Conservation (phyloP, 2,797 vertebrate species). For the Acanthurus tractus region DNA sequence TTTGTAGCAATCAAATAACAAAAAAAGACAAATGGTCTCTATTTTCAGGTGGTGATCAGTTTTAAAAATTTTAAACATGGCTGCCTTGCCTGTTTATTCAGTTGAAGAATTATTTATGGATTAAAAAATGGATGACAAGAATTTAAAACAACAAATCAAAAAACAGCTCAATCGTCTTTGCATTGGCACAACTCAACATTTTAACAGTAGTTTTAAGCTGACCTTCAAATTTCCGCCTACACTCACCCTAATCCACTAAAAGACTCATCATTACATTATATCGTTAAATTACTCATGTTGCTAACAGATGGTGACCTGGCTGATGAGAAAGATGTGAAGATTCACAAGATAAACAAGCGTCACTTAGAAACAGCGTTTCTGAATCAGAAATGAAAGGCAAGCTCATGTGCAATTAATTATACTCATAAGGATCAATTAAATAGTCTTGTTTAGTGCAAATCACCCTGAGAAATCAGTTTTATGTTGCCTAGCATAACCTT, state of each 20-base stretch:
- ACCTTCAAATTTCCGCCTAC: not conserved
- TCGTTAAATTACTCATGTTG: not conserved
- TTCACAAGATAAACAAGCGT: not conserved
- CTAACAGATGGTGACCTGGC: constrained; percentile 4
- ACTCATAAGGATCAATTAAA: not conserved
- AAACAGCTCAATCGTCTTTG: no score
- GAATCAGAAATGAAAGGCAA: not conserved
- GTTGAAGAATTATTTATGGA: not conserved
- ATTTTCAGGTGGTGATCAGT: no score
- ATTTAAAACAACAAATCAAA: not conserved
- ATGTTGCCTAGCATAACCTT: no score
- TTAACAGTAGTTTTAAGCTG: not conserved
- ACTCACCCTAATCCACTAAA: not conserved
- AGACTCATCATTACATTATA: not conserved
- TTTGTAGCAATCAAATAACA: not conserved
- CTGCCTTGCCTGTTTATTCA: no score
- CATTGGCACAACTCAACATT: not conserved
- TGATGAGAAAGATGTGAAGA: not conserved
- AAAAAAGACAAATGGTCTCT: not conserved
- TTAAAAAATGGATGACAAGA: not conserved
- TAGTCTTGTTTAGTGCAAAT: not conserved
- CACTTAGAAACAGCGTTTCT: not conserved
- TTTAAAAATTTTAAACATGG: no score
- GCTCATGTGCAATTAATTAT: no score
- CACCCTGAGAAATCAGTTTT: no score